Percentiles rank a stretch among this genome's conserved stretches.
Evolutionary conservation across 2,113 vertebrate genomes (phyloP).

Genomic region (Acinonyx jubatus): DNA sequence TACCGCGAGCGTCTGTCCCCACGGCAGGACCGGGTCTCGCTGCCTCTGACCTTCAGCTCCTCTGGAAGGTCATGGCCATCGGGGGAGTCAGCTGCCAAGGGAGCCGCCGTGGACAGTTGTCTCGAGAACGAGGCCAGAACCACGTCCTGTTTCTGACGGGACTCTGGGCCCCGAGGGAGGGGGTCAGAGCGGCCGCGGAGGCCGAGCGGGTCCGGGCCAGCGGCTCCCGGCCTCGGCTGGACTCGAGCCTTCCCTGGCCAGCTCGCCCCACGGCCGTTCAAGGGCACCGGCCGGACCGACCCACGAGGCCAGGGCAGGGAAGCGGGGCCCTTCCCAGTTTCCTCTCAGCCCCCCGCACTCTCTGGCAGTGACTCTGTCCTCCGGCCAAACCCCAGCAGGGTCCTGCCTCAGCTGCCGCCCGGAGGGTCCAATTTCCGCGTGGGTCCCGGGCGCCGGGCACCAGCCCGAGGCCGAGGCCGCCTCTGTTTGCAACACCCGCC

Average conservation of each 20-base stretch:
- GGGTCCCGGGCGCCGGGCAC: not conserved
- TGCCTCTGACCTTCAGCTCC: constrained; percentile 59
- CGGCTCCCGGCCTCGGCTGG: fast-evolving
- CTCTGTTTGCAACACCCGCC: not conserved
- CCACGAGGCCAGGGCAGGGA: not conserved
- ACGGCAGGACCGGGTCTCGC: not conserved
- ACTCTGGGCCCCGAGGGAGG: not conserved
- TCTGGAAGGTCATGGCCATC: not conserved
- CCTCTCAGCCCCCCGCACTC: not conserved
- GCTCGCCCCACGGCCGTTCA: too few species aligned
- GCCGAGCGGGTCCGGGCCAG: not conserved
- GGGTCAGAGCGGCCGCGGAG: not conserved
- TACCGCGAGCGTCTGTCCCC: constrained; percentile 61
- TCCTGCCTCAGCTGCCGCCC: not conserved
- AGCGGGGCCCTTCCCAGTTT: not conserved
- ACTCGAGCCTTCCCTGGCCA: not conserved
- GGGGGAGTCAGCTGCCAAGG: not conserved
- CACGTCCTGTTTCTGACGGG: not conserved
- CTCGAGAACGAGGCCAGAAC: not conserved
- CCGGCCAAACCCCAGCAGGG: constrained; percentile 22
- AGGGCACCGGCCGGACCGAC: not conserved
- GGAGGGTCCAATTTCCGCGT: not conserved
- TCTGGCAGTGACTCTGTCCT: constrained; percentile 28
- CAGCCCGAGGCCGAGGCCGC: not conserved
- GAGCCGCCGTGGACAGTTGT: not conserved